Conservation (phyloP, 2,888 invertebrate species). For the Onthophagus sagittarius region DNA sequence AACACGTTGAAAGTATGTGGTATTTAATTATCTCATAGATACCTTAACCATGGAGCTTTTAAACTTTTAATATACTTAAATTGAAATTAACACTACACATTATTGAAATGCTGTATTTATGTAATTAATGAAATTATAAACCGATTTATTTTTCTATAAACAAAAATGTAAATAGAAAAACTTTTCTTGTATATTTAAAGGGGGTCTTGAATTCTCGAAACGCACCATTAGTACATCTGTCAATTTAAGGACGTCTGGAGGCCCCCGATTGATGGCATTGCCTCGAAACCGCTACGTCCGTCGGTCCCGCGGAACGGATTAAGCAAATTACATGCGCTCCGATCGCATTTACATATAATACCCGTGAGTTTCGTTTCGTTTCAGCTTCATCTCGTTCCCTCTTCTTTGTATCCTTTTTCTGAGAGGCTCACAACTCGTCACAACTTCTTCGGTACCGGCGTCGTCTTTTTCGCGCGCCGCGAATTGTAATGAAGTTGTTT, state of each 20-base stretch:
- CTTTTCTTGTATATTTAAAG: too few relatives aligned
- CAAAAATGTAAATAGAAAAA: too few relatives aligned
- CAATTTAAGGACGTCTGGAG: not conserved
- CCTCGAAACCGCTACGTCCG: not conserved
- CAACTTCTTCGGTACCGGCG: not conserved
- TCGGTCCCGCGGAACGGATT: not conserved
- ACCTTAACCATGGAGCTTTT: too few relatives aligned
- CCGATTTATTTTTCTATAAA: too few relatives aligned
- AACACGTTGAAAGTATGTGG: too few relatives aligned
- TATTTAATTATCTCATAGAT: too few relatives aligned
- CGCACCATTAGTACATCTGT: not conserved
- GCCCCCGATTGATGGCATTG: not conserved
- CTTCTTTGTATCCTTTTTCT: not conserved
- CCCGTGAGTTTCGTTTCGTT: conserved; percentile 21
- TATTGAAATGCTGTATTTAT: too few relatives aligned
- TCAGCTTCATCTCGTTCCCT: not conserved
- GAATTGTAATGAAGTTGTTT: not conserved
- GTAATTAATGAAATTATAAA: too few relatives aligned
- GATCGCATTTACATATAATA: not conserved
- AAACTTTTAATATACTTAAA: too few relatives aligned
- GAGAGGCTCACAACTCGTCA: not conserved
- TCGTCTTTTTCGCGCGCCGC: not conserved
- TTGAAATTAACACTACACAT: too few relatives aligned
- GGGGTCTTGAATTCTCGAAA: not conserved
- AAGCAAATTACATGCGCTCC: not conserved